A percentile compares a stretch with the other conserved stretches of the same genome.
These are phyloP conservation scores for Heliothis virescens DNA, from an alignment of 1,140 invertebrate genomes.

Conservation along the genomic window DNA sequence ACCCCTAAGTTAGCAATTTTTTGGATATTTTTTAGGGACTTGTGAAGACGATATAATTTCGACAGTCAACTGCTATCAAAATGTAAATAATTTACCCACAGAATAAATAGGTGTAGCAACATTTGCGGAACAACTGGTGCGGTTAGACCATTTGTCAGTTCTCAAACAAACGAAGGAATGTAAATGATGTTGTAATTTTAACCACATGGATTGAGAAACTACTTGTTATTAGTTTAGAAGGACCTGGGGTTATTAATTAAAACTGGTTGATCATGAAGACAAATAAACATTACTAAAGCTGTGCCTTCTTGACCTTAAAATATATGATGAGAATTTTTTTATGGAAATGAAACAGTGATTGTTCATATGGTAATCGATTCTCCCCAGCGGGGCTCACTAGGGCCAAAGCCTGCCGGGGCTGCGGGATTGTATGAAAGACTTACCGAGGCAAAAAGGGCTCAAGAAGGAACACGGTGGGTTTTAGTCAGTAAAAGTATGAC, in stretches of 20 bases:
- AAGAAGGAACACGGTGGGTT: no score
- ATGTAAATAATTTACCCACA: background rate
- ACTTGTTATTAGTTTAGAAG: background rate
- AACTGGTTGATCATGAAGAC: background rate
- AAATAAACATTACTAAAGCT: no score
- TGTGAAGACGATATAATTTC: background rate
- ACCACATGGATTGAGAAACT: background rate
- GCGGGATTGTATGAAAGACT: no score
- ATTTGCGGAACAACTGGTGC: slow-evolving; percentile 7
- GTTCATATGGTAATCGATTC: no score
- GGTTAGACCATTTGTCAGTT: background rate
- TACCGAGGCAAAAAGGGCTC: no score
- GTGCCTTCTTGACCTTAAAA: no score
- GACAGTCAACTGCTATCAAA: background rate
- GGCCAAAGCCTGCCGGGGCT: no score
- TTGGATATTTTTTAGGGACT: background rate
- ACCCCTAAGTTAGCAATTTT: background rate
- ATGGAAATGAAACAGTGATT: no score
- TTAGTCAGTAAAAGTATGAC: no score
- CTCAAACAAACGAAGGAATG: slow-evolving; percentile 25
- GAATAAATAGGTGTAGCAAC: slow-evolving; percentile 8
- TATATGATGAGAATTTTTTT: no score
- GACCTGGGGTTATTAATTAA: background rate
- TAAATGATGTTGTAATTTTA: background rate
- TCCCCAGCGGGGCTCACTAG: no score